phyloP scores from a whole-genome alignment of 1,140 invertebrate genomes.

The Drosophila santomea region DNA sequence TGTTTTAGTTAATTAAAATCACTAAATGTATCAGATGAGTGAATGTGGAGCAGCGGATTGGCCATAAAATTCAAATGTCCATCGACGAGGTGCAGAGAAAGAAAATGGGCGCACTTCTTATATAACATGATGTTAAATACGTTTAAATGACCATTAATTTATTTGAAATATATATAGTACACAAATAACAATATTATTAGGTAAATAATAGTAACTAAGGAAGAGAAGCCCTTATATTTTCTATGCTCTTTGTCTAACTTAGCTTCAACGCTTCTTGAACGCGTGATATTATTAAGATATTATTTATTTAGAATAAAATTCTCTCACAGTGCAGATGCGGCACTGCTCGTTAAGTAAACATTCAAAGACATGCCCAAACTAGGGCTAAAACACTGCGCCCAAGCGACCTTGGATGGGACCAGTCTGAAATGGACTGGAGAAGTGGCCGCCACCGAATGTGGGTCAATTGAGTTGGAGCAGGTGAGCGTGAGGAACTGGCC shows the following conservation, averaged over 20 bases:
- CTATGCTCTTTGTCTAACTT: too few relatives aligned
- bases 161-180: too few relatives aligned
- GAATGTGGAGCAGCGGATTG: constrained; percentile 60
- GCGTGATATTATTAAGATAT: too few relatives aligned
- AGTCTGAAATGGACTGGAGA: constrained; percentile 25
- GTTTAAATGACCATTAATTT: too few relatives aligned
- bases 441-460: constrained; percentile 68
- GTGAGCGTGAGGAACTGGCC: constrained; percentile 36
- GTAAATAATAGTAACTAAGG: too few relatives aligned
- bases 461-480: constrained; percentile 71
- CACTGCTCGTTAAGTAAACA: constrained; percentile 13
- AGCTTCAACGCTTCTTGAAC: too few relatives aligned
- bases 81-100: constrained; percentile 12
- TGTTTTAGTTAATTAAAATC: constrained; percentile 62
- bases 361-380: constrained; percentile 33
- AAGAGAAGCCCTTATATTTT: too few relatives aligned
- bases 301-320: not conserved
- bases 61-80: constrained; percentile 59
- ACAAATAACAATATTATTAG: too few relatives aligned
- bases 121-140: too few relatives aligned
- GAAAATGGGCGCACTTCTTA: not conserved
- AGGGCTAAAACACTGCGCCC: constrained; percentile 27
- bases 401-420: constrained; percentile 44
- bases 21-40: constrained; percentile 42
- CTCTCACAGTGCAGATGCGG: constrained; percentile 25